Percentiles rank a stretch among this genome's conserved stretches.
These are phyloP conservation scores for Menidia beryllina DNA, from an alignment of 2,113 vertebrate species.

Conservation along the genomic window DNA sequence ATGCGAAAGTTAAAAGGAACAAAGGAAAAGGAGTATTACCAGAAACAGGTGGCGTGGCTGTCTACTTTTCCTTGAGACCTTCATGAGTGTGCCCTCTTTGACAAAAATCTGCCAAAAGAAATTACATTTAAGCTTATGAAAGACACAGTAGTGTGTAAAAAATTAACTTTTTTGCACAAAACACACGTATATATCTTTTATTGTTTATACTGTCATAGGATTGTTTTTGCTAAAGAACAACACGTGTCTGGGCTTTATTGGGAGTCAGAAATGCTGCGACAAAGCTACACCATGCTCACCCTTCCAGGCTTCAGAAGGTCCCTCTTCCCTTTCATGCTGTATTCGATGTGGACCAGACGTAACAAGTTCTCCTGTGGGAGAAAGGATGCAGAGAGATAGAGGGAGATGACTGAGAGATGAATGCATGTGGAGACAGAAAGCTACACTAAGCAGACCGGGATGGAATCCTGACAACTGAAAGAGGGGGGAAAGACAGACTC, in stretches of 20 bases:
- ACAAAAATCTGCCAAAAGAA: constrained; percentile 87
- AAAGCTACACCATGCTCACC: constrained; percentile 82
- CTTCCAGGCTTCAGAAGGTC: constrained; percentile 92
- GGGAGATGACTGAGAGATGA: constrained; percentile 49
- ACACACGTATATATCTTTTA: background rate
- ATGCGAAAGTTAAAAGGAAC: background rate
- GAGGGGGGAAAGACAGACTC: constrained; percentile 47
- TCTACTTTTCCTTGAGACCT: constrained; percentile 87
- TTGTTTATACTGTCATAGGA: background rate
- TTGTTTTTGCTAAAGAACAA: background rate
- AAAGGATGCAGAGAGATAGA: constrained; percentile 37
- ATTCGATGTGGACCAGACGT: constrained; percentile 95
- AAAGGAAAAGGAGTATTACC: constrained; percentile 79
- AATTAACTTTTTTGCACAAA: background rate
- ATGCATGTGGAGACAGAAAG: constrained; percentile 42
- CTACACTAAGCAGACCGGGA: constrained; percentile 61
- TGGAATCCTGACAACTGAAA: constrained; percentile 64
- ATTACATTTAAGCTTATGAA: background rate
- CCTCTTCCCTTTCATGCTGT: constrained; percentile 91
- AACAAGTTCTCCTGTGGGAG: constrained; percentile 91
- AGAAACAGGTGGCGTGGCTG: constrained; percentile 92
- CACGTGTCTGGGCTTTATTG: constrained; percentile 16
- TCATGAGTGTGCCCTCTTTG: constrained; percentile 94
- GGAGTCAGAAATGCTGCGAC: constrained; percentile 38
- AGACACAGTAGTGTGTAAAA: background rate